These are phyloP conservation scores for Echinometra lucunter DNA, from an alignment of 53 echinoderm and acorn worm species.

Conservation along the genomic window DNA sequence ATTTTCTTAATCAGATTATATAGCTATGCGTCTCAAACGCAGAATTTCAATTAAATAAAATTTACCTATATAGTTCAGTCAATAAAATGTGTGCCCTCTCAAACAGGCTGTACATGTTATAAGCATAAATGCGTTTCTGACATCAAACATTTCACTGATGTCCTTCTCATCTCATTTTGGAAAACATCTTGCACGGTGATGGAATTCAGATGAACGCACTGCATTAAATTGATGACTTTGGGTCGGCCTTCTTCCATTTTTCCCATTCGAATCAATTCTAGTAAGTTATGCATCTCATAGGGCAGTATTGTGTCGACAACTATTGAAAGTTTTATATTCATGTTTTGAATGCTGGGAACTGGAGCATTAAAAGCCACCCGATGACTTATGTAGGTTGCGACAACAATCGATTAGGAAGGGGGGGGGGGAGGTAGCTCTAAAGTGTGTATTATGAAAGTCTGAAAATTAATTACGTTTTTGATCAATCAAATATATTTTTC, in stretches of 20 bases:
- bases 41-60: not conserved
- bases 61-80: not conserved
- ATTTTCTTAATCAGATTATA: not conserved
- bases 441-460: too few relatives aligned
- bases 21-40: not conserved
- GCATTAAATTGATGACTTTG: not conserved
- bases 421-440: too few relatives aligned
- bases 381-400: not conserved
- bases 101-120: not conserved
- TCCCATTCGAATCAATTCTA: not conserved
- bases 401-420: too few relatives aligned
- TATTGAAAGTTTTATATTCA: not conserved
- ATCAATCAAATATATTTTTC: too few relatives aligned
- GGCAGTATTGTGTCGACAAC: not conserved
- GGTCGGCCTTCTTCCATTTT: not conserved
- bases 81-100: not conserved
- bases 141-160: not conserved
- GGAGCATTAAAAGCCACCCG: not conserved
- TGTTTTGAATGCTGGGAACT: not conserved
- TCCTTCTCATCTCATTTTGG: not conserved
- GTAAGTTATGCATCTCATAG: not conserved
- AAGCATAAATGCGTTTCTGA: not conserved
- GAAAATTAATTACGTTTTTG: too few relatives aligned
- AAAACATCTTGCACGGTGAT: not conserved
- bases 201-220: not conserved